These are phyloP conservation scores for Cataglyphis rosenhaueri DNA, from an alignment of 2,888 invertebrate genomes.

Conservation along the genomic window DNA sequence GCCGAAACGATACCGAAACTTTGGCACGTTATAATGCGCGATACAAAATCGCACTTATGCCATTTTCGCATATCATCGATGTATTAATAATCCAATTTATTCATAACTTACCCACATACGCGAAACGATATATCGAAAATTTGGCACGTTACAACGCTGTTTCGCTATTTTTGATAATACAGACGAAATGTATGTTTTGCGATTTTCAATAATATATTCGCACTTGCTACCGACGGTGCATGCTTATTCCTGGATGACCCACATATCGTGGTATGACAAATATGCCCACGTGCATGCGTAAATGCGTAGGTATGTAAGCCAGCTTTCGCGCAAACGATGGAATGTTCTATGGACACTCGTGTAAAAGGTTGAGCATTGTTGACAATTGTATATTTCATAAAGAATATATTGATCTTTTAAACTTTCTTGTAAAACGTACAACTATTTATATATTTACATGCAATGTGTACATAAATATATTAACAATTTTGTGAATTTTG, in stretches of 20 bases:
- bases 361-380: slow-evolving; percentile 1
- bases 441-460: too few relatives aligned
- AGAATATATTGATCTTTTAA: background rate
- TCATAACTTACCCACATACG: too few relatives aligned
- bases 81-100: too few relatives aligned
- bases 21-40: slow-evolving; percentile 17
- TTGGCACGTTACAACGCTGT: background rate
- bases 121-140: background rate
- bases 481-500: background rate
- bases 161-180: slow-evolving; percentile 21
- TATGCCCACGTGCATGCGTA: background rate
- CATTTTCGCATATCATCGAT: background rate
- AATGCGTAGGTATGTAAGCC: background rate
- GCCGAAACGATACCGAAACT: background rate
- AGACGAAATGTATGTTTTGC: background rate
- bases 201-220: slow-evolving; percentile 17
- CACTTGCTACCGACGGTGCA: background rate
- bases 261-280: slow-evolving; percentile 40
- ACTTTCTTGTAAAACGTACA: background rate
- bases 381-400: slow-evolving; percentile 1
- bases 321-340: background rate
- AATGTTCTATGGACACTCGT: background rate
- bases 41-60: background rate
- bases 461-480: background rate
- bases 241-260: slow-evolving; percentile 42